phyloP scores from a whole-genome alignment of 2,888 invertebrate species.

The Heterodera filipjevi region DNA sequence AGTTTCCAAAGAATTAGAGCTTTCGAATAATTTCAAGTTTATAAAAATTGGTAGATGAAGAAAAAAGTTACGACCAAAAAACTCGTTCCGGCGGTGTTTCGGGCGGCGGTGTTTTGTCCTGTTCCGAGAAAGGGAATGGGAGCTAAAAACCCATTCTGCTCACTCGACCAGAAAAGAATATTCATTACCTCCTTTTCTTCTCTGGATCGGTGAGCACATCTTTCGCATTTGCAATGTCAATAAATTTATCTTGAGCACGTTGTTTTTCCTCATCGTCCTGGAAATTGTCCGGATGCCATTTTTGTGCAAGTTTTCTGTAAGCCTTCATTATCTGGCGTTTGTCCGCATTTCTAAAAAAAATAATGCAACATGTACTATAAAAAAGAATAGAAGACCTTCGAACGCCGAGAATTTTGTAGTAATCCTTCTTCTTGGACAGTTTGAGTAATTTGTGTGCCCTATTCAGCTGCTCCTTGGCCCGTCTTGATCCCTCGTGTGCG shows the following conservation, averaged over 20 bases:
- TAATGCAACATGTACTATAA: too few relatives aligned
- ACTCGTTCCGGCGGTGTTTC: too few relatives aligned
- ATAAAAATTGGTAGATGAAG: too few relatives aligned
- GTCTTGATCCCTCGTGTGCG: conserved; percentile 77
- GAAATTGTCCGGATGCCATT: conserved; percentile 98
- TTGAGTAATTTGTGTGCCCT: conserved; percentile 82
- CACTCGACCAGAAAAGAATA: too few relatives aligned
- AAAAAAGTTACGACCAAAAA: too few relatives aligned
- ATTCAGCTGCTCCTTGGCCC: conserved; percentile 75
- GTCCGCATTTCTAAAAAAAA: conserved; percentile 21
- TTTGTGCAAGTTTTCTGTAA: conserved; percentile 88
- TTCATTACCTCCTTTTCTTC: conserved; percentile 79
- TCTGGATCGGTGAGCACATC: conserved; percentile 85
- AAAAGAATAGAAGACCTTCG: too few relatives aligned
- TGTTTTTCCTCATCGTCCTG: conserved; percentile 82
- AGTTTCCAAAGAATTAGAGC: too few relatives aligned
- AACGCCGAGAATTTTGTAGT: conserved; percentile 94
- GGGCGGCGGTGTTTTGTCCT: too few relatives aligned
- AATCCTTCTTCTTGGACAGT: conserved; percentile 87
- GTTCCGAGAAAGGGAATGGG: too few relatives aligned
- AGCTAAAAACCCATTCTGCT: too few relatives aligned
- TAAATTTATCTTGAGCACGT: conserved; percentile 92
- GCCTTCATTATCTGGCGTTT: conserved; percentile 72
- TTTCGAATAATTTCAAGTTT: too few relatives aligned
- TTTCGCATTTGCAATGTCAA: conserved; percentile 97